These are phyloP conservation scores for Pollenia griseotomentosa DNA, from an alignment of 2,888 invertebrate genomes.

Conservation along the genomic window DNA sequence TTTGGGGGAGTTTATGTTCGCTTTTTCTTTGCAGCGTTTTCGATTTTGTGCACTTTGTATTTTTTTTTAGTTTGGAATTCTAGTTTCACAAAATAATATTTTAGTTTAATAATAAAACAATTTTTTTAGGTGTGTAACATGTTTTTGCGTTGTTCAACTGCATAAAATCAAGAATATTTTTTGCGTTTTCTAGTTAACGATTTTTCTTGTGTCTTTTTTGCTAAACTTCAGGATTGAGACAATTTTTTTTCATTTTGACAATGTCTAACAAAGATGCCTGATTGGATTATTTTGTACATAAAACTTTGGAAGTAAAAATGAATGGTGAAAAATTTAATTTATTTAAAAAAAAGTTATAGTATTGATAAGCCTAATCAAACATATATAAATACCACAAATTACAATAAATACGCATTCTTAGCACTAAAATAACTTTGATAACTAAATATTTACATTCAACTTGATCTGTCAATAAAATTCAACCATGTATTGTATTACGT, in stretches of 20 bases:
- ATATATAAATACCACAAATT: no score
- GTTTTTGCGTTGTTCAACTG: slow-evolving; percentile 55
- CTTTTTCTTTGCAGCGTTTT: slow-evolving; percentile 13
- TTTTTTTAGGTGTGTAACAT: slow-evolving; percentile 59
- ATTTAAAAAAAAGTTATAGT: no score
- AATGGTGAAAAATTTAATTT: no score
- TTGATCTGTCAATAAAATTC: no score
- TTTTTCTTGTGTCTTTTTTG: slow-evolving; percentile 65
- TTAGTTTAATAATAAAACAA: slow-evolving; percentile 49
- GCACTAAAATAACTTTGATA: no score
- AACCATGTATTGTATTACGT: no score
- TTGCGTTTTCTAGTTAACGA: slow-evolving; percentile 63
- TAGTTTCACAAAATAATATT: slow-evolving; percentile 7
- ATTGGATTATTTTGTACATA: background rate
- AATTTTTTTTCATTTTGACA: slow-evolving; percentile 51
- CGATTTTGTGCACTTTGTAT: slow-evolving; percentile 20
- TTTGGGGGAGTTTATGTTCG: slow-evolving; percentile 58
- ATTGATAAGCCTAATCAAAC: no score
- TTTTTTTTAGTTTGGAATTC: slow-evolving; percentile 35
- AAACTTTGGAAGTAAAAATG: no score
- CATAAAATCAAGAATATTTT: slow-evolving; percentile 53
- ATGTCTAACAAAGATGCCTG: slow-evolving; percentile 15
- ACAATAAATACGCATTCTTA: no score
- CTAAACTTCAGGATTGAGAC: slow-evolving; percentile 66
- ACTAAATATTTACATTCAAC: no score